Percentiles rank a stretch among this genome's conserved stretches.
phyloP scores from a whole-genome alignment of 1,140 invertebrate genomes.

The Drosophila yakuba region DNA sequence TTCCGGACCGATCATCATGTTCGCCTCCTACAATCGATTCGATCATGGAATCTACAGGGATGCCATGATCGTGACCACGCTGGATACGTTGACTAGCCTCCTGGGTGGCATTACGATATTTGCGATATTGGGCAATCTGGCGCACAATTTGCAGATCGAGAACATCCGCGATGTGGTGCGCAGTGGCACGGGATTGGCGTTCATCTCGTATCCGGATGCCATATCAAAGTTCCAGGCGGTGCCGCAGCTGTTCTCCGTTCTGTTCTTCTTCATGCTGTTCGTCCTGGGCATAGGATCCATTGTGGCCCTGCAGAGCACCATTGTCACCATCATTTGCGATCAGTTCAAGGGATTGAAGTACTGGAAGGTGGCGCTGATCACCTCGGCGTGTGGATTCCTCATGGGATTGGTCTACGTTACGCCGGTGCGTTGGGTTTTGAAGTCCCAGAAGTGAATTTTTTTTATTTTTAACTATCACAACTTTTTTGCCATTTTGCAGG shows the following conservation, averaged over 20 bases:
- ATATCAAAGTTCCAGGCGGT: conserved; percentile 91
- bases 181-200: conserved; percentile 91
- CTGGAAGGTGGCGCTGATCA: conserved; percentile 87
- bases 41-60: conserved; percentile 93
- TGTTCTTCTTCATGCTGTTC: conserved; percentile 96
- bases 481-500: conserved; percentile 86
- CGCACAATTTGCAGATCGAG: conserved; percentile 86
- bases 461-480: no score
- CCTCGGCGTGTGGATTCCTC: conserved; percentile 88
- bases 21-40: conserved; percentile 93
- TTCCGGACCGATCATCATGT: conserved; percentile 91
- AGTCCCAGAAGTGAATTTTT: no score
- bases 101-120: conserved; percentile 93
- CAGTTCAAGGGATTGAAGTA: conserved; percentile 88
- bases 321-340: conserved; percentile 90
- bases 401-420: conserved; percentile 91
- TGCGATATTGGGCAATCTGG: conserved; percentile 90
- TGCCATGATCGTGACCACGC: conserved; percentile 89
- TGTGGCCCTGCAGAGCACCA: conserved; percentile 88
- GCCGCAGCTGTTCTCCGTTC: conserved; percentile 90
- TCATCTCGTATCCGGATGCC: conserved; percentile 95
- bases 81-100: conserved; percentile 91
- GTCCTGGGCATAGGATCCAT: conserved; percentile 92
- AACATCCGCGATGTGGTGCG: conserved; percentile 87
- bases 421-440: conserved; percentile 86